Conservation (phyloP, 2,888 invertebrate species). For the Piscicola geometra region DNA sequence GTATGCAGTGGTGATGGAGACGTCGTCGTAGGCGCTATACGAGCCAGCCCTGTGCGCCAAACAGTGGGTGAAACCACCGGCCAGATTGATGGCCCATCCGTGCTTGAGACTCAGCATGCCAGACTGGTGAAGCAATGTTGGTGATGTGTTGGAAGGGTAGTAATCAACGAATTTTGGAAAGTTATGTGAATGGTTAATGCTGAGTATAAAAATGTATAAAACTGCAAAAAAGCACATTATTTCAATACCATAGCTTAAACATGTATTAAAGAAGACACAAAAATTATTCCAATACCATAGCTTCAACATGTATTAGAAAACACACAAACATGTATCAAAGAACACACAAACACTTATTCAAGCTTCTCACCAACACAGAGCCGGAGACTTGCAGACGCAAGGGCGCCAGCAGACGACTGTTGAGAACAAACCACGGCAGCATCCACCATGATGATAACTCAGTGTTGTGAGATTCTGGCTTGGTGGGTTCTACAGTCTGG, state of each 20-base stretch:
- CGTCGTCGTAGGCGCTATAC: conserved; percentile 85
- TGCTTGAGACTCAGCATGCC: conserved; percentile 75
- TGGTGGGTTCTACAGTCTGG: too few species aligned
- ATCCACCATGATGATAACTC: conserved; percentile 65
- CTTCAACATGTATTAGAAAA: too few species aligned
- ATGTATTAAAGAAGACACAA: too few species aligned
- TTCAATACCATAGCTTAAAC: too few species aligned
- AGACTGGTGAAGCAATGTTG: conserved; percentile 58
- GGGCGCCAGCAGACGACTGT: conserved; percentile 70
- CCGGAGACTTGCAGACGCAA: conserved; percentile 71
- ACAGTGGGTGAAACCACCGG: conserved; percentile 87
- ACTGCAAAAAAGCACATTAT: too few species aligned
- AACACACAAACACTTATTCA: too few species aligned
- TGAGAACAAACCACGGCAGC: conserved; percentile 73
- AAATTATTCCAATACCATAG: too few species aligned
- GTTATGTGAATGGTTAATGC: too few species aligned
- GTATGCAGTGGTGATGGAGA: conserved; percentile 71
- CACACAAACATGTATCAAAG: background rate
- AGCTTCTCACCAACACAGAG: conserved; percentile 66
- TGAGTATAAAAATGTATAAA: too few species aligned
- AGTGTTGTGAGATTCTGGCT: background rate
- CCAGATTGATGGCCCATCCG: conserved; percentile 84
- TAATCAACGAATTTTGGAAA: background rate
- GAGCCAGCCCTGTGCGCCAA: conserved; percentile 72
- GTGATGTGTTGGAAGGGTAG: background rate